Conservation (phyloP, 2,797 vertebrate species). For the Diplodus puntazzo region DNA sequence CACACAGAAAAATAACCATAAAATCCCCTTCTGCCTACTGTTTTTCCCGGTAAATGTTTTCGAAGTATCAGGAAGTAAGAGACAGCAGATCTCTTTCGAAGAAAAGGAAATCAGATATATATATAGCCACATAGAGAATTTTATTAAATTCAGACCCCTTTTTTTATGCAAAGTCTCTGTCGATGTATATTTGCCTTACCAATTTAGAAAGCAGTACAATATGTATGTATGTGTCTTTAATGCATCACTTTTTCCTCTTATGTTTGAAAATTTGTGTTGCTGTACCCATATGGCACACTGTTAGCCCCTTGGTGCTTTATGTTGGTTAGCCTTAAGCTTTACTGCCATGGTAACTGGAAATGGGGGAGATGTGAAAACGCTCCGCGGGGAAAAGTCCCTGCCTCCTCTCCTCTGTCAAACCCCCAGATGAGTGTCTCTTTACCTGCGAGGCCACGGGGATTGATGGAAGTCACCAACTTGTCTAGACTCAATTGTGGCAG, state of each 20-base stretch:
- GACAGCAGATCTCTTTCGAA: not conserved
- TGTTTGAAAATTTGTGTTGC: constrained; percentile 29
- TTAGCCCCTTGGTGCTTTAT: constrained; percentile 61
- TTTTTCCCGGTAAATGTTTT: not conserved
- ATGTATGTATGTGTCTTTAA: not conserved
- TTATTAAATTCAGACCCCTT: constrained; percentile 1
- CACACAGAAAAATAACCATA: not conserved
- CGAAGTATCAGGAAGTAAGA: constrained; percentile 16
- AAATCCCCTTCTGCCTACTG: not conserved
- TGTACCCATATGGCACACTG: constrained; percentile 40
- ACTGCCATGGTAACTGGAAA: constrained; percentile 84
- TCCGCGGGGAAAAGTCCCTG: constrained; percentile 56
- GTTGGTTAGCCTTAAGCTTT: constrained; percentile 72
- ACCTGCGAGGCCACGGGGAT: constrained; percentile 63
- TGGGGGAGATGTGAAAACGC: constrained; percentile 55
- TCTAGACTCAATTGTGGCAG: constrained; percentile 77
- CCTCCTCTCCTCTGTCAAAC: constrained; percentile 51
- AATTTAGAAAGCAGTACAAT: not conserved
- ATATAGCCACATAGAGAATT: not conserved
- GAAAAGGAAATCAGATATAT: constrained; percentile 16
- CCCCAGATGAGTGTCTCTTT: constrained; percentile 49
- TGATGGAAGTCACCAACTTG: constrained; percentile 72
- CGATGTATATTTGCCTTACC: not conserved
- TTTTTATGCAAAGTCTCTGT: not conserved
- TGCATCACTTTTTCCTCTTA: not conserved